These are phyloP conservation scores for Platalea minor DNA, from an alignment of 2,797 vertebrate genomes.

Conservation along the genomic window DNA sequence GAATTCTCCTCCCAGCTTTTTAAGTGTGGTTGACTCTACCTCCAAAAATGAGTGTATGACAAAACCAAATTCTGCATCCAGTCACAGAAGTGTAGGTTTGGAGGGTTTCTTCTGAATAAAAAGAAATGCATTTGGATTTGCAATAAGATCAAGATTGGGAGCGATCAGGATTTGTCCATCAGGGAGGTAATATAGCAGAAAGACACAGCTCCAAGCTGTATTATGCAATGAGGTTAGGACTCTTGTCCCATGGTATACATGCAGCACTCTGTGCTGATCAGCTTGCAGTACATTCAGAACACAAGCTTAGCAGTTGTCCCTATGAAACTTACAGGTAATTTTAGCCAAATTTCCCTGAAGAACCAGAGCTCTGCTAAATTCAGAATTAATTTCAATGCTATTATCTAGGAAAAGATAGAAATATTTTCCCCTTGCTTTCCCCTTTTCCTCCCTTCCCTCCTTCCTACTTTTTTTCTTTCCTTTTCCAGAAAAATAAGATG, in stretches of 20 bases:
- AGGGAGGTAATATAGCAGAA: background rate
- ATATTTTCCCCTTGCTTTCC: background rate
- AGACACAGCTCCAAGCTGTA: no score
- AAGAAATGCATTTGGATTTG: background rate
- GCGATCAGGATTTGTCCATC: background rate
- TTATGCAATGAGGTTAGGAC: background rate
- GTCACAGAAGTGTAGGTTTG: background rate
- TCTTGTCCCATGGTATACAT: no score
- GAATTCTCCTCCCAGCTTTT: background rate
- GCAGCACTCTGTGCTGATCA: background rate
- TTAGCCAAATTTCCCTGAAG: background rate
- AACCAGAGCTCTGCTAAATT: background rate
- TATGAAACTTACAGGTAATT: background rate
- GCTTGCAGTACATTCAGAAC: background rate
- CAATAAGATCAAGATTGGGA: rapidly evolving
- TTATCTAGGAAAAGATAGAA: background rate
- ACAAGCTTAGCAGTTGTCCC: background rate
- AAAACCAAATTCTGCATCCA: background rate
- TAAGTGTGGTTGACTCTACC: background rate
- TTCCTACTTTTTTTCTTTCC: background rate
- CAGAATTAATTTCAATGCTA: background rate
- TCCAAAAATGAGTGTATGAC: background rate
- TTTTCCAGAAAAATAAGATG: background rate
- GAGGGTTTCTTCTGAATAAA: background rate
- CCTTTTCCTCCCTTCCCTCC: background rate